These are phyloP conservation scores for Drosophila limbata DNA, from an alignment of 2,888 invertebrate species.

Conservation along the genomic window DNA sequence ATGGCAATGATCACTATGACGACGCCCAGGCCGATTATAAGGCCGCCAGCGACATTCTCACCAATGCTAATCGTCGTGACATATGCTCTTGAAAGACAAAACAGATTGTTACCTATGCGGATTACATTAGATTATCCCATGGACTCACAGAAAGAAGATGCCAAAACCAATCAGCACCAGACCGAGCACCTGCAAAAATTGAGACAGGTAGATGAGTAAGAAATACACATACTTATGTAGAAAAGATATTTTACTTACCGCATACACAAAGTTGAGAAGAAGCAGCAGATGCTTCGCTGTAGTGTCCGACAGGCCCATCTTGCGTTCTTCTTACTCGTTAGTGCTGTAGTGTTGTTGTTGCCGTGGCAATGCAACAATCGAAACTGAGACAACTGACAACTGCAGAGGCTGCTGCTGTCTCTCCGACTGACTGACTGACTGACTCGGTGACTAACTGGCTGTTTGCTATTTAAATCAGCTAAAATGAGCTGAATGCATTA, in stretches of 20 bases:
- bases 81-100: constrained; percentile 34
- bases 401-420: constrained; percentile 14
- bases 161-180: constrained; percentile 78
- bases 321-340: constrained; percentile 12
- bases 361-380: constrained; percentile 32
- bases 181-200: constrained; percentile 72
- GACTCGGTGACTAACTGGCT: constrained; percentile 5
- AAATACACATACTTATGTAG: background rate
- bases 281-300: constrained; percentile 81
- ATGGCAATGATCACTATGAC: constrained; percentile 73
- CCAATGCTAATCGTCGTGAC: constrained; percentile 76
- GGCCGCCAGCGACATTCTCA: constrained; percentile 78
- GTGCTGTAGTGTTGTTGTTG: constrained; percentile 12
- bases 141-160: constrained; percentile 77
- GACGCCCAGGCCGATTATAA: constrained; percentile 78
- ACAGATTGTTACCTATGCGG: background rate
- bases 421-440: constrained; percentile 8
- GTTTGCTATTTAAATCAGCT: constrained; percentile 52
- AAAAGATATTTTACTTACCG: constrained; percentile 64
- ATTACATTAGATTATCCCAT: constrained; percentile 1
- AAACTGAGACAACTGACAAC: constrained; percentile 32
- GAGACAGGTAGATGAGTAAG: constrained; percentile 4
- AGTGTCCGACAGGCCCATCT: constrained; percentile 75
- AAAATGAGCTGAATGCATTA: constrained; percentile 57
- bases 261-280: constrained; percentile 79